Percentiles rank a stretch among this genome's conserved stretches.
Evolutionary conservation across 2,888 invertebrate genomes (phyloP).

Genomic region (Melitaea athalia): DNA sequence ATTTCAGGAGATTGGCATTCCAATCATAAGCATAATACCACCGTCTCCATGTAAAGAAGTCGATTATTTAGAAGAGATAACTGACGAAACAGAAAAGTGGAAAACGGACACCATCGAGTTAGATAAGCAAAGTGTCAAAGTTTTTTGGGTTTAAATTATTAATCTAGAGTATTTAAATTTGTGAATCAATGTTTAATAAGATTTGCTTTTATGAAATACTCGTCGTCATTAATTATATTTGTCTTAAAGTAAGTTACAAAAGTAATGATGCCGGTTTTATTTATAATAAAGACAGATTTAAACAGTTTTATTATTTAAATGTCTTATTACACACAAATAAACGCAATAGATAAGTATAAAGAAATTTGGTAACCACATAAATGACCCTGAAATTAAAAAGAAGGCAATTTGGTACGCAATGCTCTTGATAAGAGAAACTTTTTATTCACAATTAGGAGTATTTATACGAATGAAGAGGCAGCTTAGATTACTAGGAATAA

Average conservation of each 20-base stretch:
- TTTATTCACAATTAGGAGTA: neutral
- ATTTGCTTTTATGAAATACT: conserved; percentile 19
- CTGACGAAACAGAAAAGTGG: conserved; percentile 64
- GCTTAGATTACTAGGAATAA: too few relatives aligned
- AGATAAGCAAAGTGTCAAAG: conserved; percentile 71
- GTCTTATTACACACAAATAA: conserved; percentile 28
- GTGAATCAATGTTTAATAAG: conserved; percentile 9
- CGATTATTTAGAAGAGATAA: conserved; percentile 60
- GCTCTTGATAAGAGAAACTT: conserved; percentile 17
- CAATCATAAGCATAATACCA: conserved; percentile 79
- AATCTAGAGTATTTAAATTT: conserved; percentile 1
- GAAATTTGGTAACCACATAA: conserved; percentile 26
- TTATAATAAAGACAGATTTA: conserved; percentile 38
- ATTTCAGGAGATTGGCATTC: conserved; percentile 90
- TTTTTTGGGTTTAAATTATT: conserved; percentile 71
- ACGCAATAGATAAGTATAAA: conserved; percentile 8
- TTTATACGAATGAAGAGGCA: neutral
- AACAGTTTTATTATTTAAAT: conserved; percentile 24
- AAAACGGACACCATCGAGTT: conserved; percentile 60
- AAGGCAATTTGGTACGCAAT: conserved; percentile 12
- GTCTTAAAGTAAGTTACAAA: conserved; percentile 17
- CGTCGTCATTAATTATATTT: conserved; percentile 20
- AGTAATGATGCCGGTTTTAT: conserved; percentile 31
- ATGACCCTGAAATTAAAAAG: conserved; percentile 31
- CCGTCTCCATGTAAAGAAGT: conserved; percentile 74